A percentile compares a stretch with the other conserved stretches of the same genome.
Evolutionary conservation across 2,797 vertebrate genomes (phyloP).

Genomic region (Typhlichthys subterraneus): DNA sequence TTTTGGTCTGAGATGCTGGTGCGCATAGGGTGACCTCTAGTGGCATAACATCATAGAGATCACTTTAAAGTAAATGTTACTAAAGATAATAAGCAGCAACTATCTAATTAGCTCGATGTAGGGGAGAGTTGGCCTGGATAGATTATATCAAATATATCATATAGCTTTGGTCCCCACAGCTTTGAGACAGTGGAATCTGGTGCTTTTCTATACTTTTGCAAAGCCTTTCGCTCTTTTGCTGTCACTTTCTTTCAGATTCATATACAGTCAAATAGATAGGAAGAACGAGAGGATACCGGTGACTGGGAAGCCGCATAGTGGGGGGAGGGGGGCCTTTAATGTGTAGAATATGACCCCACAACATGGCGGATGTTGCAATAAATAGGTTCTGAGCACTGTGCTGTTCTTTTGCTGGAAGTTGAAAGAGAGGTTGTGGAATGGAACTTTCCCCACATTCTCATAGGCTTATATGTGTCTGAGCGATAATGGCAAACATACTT

Average conservation of each 20-base stretch:
- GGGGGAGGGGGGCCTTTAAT: background rate
- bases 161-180: background rate
- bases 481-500: slow-evolving; percentile 34
- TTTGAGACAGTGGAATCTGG: slow-evolving; percentile 31
- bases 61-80: background rate
- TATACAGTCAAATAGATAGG: background rate
- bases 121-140: slow-evolving; percentile 11
- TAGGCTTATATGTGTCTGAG: slow-evolving; percentile 38
- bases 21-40: too few species aligned
- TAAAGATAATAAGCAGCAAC: background rate
- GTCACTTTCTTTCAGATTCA: slow-evolving; percentile 28
- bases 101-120: slow-evolving; percentile 4
- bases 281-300: slow-evolving; percentile 21
- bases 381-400: slow-evolving; percentile 33
- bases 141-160: background rate
- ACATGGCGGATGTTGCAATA: slow-evolving; percentile 47
- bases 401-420: slow-evolving; percentile 38
- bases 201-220: slow-evolving; percentile 17
- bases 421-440: slow-evolving; percentile 24
- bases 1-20: too few species aligned
- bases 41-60: too few species aligned
- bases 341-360: slow-evolving; percentile 27
- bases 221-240: slow-evolving; percentile 46
- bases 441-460: slow-evolving; percentile 10
- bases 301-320: background rate